phyloP scores from a whole-genome alignment of 2,113 vertebrate genomes.

The Eudyptes chrysolophus region DNA sequence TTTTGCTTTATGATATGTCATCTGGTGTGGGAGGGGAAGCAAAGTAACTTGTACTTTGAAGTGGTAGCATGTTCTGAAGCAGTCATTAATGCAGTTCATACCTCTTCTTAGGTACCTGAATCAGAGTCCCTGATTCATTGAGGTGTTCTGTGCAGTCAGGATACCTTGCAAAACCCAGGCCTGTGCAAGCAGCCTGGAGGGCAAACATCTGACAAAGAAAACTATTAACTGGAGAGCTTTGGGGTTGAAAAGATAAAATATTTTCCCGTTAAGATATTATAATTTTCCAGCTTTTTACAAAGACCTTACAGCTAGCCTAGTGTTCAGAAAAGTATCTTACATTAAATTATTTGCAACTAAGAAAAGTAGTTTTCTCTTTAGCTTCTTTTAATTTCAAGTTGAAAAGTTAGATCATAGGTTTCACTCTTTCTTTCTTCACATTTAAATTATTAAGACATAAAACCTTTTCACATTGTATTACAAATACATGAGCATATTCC shows the following conservation, averaged over 20 bases:
- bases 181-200: background rate
- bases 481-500: background rate
- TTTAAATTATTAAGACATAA: background rate
- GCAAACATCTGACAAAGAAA: background rate
- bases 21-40: slow-evolving; percentile 29
- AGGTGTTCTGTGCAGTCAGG: background rate
- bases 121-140: background rate
- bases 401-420: background rate
- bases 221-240: background rate
- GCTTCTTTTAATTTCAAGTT: background rate
- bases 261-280: background rate
- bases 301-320: background rate
- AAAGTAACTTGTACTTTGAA: slow-evolving; percentile 42
- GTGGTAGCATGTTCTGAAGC: slow-evolving; percentile 12
- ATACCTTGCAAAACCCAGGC: background rate
- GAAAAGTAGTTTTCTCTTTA: background rate
- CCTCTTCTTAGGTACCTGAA: background rate
- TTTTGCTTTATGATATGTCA: slow-evolving; percentile 49
- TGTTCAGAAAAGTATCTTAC: background rate
- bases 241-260: slow-evolving; percentile 13
- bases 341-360: background rate
- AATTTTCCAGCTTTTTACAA: background rate
- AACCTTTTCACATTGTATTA: background rate
- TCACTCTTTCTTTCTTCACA: background rate
- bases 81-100: slow-evolving; percentile 11